A percentile compares a stretch with the other conserved stretches of the same genome.
These are phyloP conservation scores for Berghia stephanieae DNA, from an alignment of 1,140 invertebrate genomes.

Conservation along the genomic window DNA sequence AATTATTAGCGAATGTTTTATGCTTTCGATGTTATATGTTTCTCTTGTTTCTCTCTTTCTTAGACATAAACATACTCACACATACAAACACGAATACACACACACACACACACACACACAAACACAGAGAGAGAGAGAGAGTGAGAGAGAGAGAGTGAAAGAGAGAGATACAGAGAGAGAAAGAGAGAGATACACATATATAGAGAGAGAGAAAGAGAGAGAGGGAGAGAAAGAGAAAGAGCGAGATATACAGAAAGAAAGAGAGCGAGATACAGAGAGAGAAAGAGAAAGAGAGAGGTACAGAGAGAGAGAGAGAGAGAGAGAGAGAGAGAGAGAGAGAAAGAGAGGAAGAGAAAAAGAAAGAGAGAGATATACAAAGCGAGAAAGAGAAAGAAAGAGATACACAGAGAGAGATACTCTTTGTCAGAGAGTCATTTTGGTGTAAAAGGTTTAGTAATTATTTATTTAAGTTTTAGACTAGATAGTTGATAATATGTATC, in stretches of 20 bases:
- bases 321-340: background rate
- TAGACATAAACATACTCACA: too few species aligned
- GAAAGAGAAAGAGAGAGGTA: slow-evolving; percentile 8
- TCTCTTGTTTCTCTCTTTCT: too few species aligned
- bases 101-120: too few species aligned
- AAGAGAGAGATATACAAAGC: background rate
- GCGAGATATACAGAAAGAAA: background rate
- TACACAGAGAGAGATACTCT: background rate
- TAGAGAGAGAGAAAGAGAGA: background rate
- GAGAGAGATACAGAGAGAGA: background rate
- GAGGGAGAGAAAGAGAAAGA: background rate
- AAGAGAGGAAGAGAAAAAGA: background rate
- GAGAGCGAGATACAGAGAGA: background rate
- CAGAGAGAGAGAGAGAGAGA: slow-evolving; percentile 23
- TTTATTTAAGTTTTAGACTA: too few species aligned
- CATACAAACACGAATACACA: too few species aligned
- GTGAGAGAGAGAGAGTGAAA: background rate
- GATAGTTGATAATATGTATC: background rate
- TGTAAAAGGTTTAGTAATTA: too few species aligned
- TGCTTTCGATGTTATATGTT: too few species aligned
- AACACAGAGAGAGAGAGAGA: background rate
- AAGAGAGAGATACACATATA: background rate
- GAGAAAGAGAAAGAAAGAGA: background rate
- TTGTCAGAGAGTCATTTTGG: background rate
- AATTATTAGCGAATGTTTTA: too few species aligned